Evolutionary conservation across 2,113 vertebrate genomes (phyloP), one percentile per base, ranked within the genome.

Genomic region (Bettongia penicillata): DNA sequence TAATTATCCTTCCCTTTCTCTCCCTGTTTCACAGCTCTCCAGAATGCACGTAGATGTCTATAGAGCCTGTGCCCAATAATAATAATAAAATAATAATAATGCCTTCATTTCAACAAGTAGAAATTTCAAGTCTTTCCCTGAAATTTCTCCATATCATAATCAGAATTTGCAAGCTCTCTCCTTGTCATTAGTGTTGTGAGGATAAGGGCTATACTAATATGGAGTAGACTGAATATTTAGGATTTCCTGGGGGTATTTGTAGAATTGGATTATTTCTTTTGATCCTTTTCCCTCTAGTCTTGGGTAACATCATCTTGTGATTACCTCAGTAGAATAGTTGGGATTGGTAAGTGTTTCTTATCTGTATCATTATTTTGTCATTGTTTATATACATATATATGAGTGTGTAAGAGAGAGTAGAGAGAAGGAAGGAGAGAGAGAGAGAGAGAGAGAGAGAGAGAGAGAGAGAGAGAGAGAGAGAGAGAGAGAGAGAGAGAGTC

Each of bases 41-140:
- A 94, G 53, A 93, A 50, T 68, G 92, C 92, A 93, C 52, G 51
- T 57, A 31, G 26, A 93, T 92, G 94, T 93, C 24, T 49, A 1
- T 12, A n/a, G 91, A 28, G 10, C 3, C 31, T 68, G 26, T 93
- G 23, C 23, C 92, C 95, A 51, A 19, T 51, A 51, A 92, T 91
- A 94, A 53, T 4, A 28, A 92, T 19, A 93, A n/a, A n/a, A n/a
- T n/a, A n/a, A n/a, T n/a, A n/a, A n/a, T n/a, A n/a, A n/a, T n/a
- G n/a, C 25, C 90, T 94, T 84, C 24, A 61, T 3, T 89, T 50
- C 93, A 47, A 57, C 0, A 92, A 90, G 0, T 93, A 2, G 50
- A 61, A 28, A 90, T 53, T 94, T 92, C 51, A n/a, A 11, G 94
- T 92, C 47, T 0, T 3, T 91, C 4, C 26, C 37, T 91, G 0